Base-by-base conservation (phyloP, 2,113 vertebrate genomes). In the Nestor notabilis region DNA sequence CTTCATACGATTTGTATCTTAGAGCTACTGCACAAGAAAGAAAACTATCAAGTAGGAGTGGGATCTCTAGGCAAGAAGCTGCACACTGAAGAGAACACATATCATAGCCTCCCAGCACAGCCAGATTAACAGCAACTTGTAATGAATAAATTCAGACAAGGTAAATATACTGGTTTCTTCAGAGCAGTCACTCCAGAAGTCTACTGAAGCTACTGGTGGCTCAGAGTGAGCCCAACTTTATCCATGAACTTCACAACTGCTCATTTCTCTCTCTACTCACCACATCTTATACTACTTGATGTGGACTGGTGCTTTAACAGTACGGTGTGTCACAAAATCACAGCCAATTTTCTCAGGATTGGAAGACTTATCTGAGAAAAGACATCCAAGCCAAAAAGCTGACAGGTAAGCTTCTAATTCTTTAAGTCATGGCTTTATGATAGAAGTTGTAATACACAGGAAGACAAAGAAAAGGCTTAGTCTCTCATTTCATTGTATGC, bases 251-350 rank as follows among this genome's bases (percentile, higher is more conserved):
- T 83, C 41, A 23, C 21, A 75, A 23, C 21, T 58, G 69, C 60
- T 71, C 19, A 49, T 37, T 66, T 89, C 25, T 25, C 31, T 64
- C 39, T n/a, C 83, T 69, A 29, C 44, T 77, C 50, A 29, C 25
- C 41, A 33, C 3, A 27, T 4, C 2, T 1, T 0, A 0, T 13
- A 33, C 31, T 41, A 24, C 28, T 43, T 20, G 24, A 17, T 9
- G 15, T 3, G 4, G 41, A 24, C 39, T 31, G 10, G 29, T 31
- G 16, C 24, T 60, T 84, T 53, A 43, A 84, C 3, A 61, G 37
- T 2, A 41, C 3, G 8, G 63, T 83, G 64, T 63, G 43, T 19
- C 56, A 80, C 52, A 77, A 61, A 76, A 56, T 46, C 58, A 83
- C 6, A 4, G 9, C 28, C 25, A 44, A 33, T 65, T 31, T 60